Conservation (phyloP, 2,888 invertebrate genomes). For the Mythimna vitellina region DNA sequence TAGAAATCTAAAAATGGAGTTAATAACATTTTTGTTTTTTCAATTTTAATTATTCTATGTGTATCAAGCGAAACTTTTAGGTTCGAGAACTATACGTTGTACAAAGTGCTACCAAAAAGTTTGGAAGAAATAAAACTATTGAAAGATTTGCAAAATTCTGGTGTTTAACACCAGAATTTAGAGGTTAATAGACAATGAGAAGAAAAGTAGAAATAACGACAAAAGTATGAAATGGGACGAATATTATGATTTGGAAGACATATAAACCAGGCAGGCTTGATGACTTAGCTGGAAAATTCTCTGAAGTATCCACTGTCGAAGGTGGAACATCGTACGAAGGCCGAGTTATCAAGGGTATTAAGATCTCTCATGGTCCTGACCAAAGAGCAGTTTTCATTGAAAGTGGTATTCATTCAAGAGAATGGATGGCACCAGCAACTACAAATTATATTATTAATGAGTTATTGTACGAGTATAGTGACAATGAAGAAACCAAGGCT, state of each 20-base stretch:
- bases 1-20: constrained; percentile 58
- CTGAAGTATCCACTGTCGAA: constrained; percentile 79
- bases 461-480: constrained; percentile 90
- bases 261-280: constrained; percentile 91
- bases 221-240: constrained; percentile 89
- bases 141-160: constrained; percentile 82
- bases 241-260: constrained; percentile 91
- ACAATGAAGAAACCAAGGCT: constrained; percentile 80
- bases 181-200: constrained; percentile 87
- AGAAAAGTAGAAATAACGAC: constrained; percentile 72
- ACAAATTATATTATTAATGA: constrained; percentile 91
- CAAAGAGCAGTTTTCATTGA: constrained; percentile 81
- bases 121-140: constrained; percentile 86
- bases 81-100: constrained; percentile 87
- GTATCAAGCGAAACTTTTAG: constrained; percentile 72
- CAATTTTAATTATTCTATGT: constrained; percentile 47
- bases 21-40: constrained; percentile 56
- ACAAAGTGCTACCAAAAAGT: constrained; percentile 88
- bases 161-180: too few relatives aligned
- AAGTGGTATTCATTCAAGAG: constrained; percentile 93
- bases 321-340: constrained; percentile 87
- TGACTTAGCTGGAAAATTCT: constrained; percentile 83
- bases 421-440: constrained; percentile 93
- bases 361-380: constrained; percentile 82
- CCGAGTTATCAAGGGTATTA: constrained; percentile 85